Conservation (phyloP, 2,797 vertebrate species). For the Tachyglossus aculeatus region DNA sequence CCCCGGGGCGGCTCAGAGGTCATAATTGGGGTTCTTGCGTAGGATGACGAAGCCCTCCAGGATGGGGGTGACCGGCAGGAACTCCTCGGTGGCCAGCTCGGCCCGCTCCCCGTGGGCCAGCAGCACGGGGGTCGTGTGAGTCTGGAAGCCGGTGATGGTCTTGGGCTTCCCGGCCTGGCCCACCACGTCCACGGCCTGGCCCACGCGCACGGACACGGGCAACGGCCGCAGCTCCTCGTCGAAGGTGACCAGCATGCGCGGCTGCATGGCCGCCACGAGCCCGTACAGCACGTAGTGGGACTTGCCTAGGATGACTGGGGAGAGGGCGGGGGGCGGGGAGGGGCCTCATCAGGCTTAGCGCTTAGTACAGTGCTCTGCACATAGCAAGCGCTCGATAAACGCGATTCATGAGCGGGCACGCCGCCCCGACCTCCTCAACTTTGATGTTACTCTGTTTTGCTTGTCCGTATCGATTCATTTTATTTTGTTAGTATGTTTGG, state of each 20-base stretch:
- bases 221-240: conserved; percentile 94
- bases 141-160: conserved; percentile 98
- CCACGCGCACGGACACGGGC: conserved; percentile 93
- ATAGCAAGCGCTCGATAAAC: too few relatives aligned
- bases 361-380: too few relatives aligned
- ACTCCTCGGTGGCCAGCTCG: conserved; percentile 96
- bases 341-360: background rate
- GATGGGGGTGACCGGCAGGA: conserved; percentile 92
- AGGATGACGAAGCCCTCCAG: conserved; percentile 97
- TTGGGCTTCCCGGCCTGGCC: conserved; percentile 98
- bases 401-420: too few relatives aligned
- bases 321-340: background rate
- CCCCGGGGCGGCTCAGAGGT: conserved; percentile 76
- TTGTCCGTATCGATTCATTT: too few relatives aligned
- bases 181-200: conserved; percentile 98
- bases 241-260: conserved; percentile 96
- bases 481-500: too few relatives aligned
- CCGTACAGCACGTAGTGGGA: conserved; percentile 96
- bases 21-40: conserved; percentile 96
- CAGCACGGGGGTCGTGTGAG: conserved; percentile 94
- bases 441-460: background rate
- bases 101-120: conserved; percentile 94
- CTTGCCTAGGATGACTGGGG: conserved; percentile 93
- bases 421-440: background rate
- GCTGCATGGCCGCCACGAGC: conserved; percentile 97